Conservation (phyloP, 2,888 invertebrate species). For the Netelia inedita region DNA sequence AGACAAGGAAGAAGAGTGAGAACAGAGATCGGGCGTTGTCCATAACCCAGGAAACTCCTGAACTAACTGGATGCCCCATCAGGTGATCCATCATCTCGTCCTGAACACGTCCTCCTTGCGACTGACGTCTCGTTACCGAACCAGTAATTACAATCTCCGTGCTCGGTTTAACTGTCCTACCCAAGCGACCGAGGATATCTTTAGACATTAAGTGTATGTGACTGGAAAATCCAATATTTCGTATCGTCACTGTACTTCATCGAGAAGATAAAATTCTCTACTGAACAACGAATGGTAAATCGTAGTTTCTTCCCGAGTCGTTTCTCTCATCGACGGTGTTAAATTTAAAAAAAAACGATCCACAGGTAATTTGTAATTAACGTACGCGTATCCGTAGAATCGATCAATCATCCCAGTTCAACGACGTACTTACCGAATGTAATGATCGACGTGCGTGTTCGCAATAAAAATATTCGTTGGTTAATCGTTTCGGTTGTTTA, state of each 20-base stretch:
- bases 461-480: conserved; percentile 53
- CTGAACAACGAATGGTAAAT: conserved; percentile 33
- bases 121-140: conserved; percentile 75
- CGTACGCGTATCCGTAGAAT: conserved; percentile 11
- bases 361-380: conserved; percentile 43
- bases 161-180: conserved; percentile 19
- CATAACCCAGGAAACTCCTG: conserved; percentile 56
- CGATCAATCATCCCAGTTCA: conserved; percentile 59
- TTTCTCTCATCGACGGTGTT: conserved; percentile 22
- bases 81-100: conserved; percentile 73
- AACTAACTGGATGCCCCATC: conserved; percentile 42
- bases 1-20: conserved; percentile 11
- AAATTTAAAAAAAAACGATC: neutral
- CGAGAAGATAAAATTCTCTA: neutral
- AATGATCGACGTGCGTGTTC: conserved; percentile 44
- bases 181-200: conserved; percentile 37
- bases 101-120: conserved; percentile 51
- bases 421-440: conserved; percentile 33
- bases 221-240: conserved; percentile 41
- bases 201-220: conserved; percentile 13
- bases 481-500: conserved; percentile 50
- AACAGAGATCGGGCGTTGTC: conserved; percentile 24
- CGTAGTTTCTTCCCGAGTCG: conserved; percentile 13
- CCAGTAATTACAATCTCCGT: conserved; percentile 74
- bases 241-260: conserved; percentile 20